Evolutionary conservation across 2,888 invertebrate species (phyloP), one percentile per base, ranked within the genome.

Genomic region (Callyntrura guangdongensis): DNA sequence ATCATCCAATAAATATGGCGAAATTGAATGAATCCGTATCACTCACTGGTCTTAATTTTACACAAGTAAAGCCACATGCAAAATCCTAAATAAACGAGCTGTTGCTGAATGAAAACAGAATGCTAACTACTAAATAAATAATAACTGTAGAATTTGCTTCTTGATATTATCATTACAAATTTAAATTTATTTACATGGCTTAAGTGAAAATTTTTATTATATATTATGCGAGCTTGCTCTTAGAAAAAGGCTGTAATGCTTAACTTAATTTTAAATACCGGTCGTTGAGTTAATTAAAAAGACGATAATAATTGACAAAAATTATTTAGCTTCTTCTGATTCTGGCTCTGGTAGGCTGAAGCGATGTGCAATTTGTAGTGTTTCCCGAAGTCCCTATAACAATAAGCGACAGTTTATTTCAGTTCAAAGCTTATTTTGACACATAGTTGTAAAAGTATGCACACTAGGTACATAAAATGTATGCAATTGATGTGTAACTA

Each of bases 281-380:
- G 69, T 56, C 79, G 53, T n/a, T 79, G 79, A 79, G 20, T 20
- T 74, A 49, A 49, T 27, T 74, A 74, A 74, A 36, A 74, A 49
- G 6, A 69, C 36, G 69, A 69, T 49, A 49, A 17, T 45, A 49
- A 74, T 12, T 49, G 17, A 74, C 22, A 47, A 20, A 27, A 6
- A 84, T 89, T 89, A 85, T 74, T 89, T 84, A 56, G 89, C 61
- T 59, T 89, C 90, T 59, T 79, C 45, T 25, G 82, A 56, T 45
- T 84, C 69, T 47, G 77, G 61, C 20, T 93, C 88, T 12, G 88
- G 91, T 45, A 97, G 97, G 6, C 97, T 97, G 94, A 96, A 97
- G 95, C 97, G 97, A 94, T 96, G 96, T 0, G 97, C 97, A 90
- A 98, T 97, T 95, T 97, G 97, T 92, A 99, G 95, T 95, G 99